Conservation (phyloP, 2,888 invertebrate genomes). For the Chironomus riparius region DNA sequence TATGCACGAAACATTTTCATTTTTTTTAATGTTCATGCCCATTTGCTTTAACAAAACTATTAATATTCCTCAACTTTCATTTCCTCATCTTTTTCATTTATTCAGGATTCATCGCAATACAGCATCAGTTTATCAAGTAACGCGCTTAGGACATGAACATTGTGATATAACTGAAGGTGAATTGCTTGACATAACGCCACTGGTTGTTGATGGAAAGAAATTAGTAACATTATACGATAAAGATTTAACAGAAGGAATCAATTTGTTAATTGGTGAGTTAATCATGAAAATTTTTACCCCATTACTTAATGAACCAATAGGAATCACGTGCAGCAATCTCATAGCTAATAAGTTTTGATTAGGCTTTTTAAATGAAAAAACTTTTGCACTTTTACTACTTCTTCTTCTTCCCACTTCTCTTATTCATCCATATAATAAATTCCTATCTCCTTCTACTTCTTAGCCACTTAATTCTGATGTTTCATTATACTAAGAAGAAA, state of each 20-base stretch:
- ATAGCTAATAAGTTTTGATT: background rate
- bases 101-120: constrained; percentile 49
- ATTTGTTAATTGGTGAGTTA: constrained; percentile 59
- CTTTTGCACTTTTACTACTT: too few relatives aligned
- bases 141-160: constrained; percentile 59
- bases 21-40: background rate
- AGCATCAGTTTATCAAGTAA: constrained; percentile 59
- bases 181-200: constrained; percentile 58
- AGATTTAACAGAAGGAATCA: constrained; percentile 62
- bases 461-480: too few relatives aligned
- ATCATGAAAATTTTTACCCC: constrained; percentile 17
- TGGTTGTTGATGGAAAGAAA: constrained; percentile 55
- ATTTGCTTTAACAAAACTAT: background rate
- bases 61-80: background rate
- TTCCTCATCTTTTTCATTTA: background rate
- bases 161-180: constrained; percentile 63
- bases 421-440: too few relatives aligned
- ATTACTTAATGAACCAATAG: background rate
- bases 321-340: background rate
- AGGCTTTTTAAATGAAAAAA: too few relatives aligned
- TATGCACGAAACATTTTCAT: background rate
- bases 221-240: constrained; percentile 64
- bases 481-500: too few relatives aligned
- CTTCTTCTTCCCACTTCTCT: too few relatives aligned
- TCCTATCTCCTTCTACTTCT: too few relatives aligned